Conservation (phyloP, 2,113 vertebrate species). For the Hipposideros armiger region DNA sequence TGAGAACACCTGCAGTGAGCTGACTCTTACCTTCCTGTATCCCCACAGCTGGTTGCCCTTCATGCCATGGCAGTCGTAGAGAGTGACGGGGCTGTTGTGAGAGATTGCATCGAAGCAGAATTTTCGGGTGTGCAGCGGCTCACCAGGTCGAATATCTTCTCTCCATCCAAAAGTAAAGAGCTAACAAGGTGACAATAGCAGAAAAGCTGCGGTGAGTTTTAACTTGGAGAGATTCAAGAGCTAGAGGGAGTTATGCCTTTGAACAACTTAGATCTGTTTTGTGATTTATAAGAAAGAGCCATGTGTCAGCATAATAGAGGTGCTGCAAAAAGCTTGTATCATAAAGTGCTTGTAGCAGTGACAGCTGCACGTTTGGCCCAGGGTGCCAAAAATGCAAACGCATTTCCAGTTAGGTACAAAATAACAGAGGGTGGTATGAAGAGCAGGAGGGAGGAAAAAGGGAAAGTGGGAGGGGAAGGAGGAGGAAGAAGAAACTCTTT, state of each 20-base stretch:
- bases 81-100: slow-evolving; percentile 90
- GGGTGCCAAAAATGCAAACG: neutral
- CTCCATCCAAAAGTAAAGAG: slow-evolving; percentile 96
- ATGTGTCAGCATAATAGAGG: accelerated
- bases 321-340: neutral
- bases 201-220: neutral
- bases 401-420: neutral
- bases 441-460: no score
- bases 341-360: neutral
- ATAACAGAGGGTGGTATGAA: neutral
- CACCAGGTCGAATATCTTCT: slow-evolving; percentile 93
- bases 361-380: no score
- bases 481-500: neutral
- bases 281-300: neutral
- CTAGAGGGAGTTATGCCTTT: neutral
- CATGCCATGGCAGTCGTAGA: slow-evolving; percentile 95
- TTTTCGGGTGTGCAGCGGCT: slow-evolving; percentile 94
- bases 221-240: neutral
- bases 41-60: slow-evolving; percentile 95
- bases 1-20: neutral
- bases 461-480: no score
- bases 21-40: slow-evolving; percentile 90
- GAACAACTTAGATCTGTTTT: accelerated
- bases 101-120: slow-evolving; percentile 94
- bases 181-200: slow-evolving; percentile 80